Evolutionary conservation across 1,140 invertebrate genomes (phyloP), one percentile per base, ranked within the genome.

Genomic region (Brachionus asplanchnoidis): DNA sequence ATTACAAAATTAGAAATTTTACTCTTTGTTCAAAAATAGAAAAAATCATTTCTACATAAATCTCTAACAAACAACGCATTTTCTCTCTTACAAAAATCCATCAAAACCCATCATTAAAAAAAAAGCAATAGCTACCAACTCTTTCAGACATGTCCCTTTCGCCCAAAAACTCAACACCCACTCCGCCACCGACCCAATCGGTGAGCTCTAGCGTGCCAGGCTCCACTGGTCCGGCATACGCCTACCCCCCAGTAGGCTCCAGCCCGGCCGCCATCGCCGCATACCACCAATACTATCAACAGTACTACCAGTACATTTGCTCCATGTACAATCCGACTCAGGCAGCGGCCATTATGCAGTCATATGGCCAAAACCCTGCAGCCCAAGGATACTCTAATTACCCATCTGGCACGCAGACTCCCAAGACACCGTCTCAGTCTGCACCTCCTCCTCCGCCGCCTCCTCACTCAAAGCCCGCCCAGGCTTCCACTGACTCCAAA

Each of bases 321-420:
- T 23, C 32, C 23, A 14, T 50, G 9, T 50, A 77, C 50, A 77
- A 50, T 32, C 73, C 73, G 26, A 26, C 73, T 50, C 26, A 44
- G 42, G 44, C 42, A 17, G 73, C 73, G n/a, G 44, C 42, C 3
- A 50, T 77, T 26, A 77, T 77, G 40, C 40, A 77, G 14, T 20
- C 73, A 5, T 46, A 50, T 50, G 73, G 20, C 42, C 40, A 50
- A 26, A 46, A 77, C 12, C 42, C 73, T 77, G 73, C 73, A 3
- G 73, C 73, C 20, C 73, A 77, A 77, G 73, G 44, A 23, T 77
- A 77, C 26, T 77, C 26, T 77, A 77, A 32, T 50, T 77, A 77
- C 8, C 44, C 46, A 77, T 23, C 44, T 9, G 17, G 17, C 17
- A 8, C 17, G 23, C 40, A 40, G 17, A 1, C 40, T 28, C 42